phyloP scores from a whole-genome alignment of 2,888 invertebrate genomes.

The Anticlea derivata region DNA sequence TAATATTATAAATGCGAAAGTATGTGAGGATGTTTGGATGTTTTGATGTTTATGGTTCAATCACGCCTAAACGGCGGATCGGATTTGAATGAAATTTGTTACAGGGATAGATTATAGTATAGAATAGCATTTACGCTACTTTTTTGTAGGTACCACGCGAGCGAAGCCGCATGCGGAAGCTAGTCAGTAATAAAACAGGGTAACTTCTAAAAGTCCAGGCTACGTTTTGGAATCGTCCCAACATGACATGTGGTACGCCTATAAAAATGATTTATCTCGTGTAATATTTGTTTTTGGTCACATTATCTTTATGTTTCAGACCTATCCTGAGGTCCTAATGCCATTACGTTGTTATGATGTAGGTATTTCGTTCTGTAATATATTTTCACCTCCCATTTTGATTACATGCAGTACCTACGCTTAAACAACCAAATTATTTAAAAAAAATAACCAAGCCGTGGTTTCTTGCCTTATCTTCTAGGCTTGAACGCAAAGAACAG shows the following conservation, averaged over 20 bases:
- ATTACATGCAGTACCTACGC: neutral
- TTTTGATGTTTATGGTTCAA: too few species aligned
- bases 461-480: too few species aligned
- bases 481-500: too few species aligned
- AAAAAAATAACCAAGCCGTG: too few species aligned
- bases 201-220: slow-evolving; percentile 18
- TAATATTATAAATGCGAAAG: too few species aligned
- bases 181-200: slow-evolving; percentile 11
- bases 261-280: slow-evolving; percentile 49
- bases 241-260: slow-evolving; percentile 39
- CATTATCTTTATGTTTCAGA: slow-evolving; percentile 35
- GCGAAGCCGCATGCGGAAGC: too few species aligned
- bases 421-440: too few species aligned
- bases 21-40: too few species aligned
- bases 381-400: slow-evolving; percentile 3
- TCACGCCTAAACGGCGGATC: too few species aligned
- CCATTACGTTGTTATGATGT: slow-evolving; percentile 9
- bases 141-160: neutral
- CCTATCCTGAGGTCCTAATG: slow-evolving; percentile 13
- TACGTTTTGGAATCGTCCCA: slow-evolving; percentile 33
- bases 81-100: too few species aligned
- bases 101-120: too few species aligned
- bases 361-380: slow-evolving; percentile 7
- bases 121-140: too few species aligned
- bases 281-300: slow-evolving; percentile 46